phyloP scores from a whole-genome alignment of 1,140 invertebrate species.

The Oscheius sp. region DNA sequence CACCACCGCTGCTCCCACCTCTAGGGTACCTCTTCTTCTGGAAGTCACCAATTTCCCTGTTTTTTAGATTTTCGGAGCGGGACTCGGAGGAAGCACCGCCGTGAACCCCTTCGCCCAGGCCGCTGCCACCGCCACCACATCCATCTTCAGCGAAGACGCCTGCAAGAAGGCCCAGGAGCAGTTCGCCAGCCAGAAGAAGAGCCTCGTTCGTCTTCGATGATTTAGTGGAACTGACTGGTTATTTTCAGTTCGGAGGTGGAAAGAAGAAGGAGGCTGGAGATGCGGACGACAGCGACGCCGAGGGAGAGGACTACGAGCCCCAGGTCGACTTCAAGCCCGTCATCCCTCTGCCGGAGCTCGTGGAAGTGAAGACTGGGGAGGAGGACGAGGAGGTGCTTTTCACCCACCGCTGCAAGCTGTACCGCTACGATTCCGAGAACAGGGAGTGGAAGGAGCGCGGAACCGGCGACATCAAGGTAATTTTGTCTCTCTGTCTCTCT shows the following conservation, averaged over 20 bases:
- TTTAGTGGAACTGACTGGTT: background rate
- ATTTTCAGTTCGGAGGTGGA: background rate
- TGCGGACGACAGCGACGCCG: background rate
- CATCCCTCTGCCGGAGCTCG: constrained; percentile 62
- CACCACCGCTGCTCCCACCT: no score
- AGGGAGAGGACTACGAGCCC: constrained; percentile 60
- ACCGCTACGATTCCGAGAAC: constrained; percentile 45
- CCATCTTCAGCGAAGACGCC: background rate
- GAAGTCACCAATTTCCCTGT: no score
- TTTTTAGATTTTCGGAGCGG: no score
- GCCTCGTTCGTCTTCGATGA: background rate
- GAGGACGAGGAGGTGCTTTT: constrained; percentile 52
- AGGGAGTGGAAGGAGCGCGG: constrained; percentile 66
- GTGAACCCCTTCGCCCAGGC: no score
- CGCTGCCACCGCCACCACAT: no score
- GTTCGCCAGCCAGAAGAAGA: background rate
- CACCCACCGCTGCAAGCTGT: constrained; percentile 49
- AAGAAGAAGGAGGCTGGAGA: constrained; percentile 5
- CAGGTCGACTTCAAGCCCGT: constrained; percentile 64
- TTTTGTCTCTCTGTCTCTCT: no score
- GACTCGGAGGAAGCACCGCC: no score
- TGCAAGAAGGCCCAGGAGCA: background rate
- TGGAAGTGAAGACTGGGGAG: constrained; percentile 54
- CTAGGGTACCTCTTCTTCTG: no score
- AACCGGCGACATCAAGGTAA: constrained; percentile 63